phyloP scores from a whole-genome alignment of 2,113 vertebrate genomes.

The Zapus hudsonius region DNA sequence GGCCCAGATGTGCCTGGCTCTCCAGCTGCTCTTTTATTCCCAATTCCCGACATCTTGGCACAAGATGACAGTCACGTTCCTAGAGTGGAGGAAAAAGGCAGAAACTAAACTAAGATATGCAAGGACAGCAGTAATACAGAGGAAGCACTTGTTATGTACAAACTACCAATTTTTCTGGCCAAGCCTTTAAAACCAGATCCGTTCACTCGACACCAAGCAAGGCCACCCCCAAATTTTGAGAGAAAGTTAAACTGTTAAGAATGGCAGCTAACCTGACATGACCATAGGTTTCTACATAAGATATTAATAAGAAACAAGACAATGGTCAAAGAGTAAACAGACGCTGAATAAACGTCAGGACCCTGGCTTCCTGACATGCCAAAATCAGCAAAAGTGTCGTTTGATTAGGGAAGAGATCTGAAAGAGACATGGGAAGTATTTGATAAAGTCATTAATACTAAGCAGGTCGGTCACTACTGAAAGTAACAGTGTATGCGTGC shows the following conservation, averaged over 20 bases:
- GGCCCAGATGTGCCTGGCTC: constrained; percentile 90
- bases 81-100: not conserved
- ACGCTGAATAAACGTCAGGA: not conserved
- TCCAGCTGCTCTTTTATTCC: constrained; percentile 88
- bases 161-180: not conserved
- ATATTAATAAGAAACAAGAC: not conserved
- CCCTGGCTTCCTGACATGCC: not conserved
- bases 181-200: not conserved
- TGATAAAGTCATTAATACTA: not conserved
- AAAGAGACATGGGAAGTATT: not conserved
- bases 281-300: not conserved
- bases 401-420: not conserved
- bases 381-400: not conserved
- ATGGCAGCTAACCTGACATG: not conserved
- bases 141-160: fast-evolving
- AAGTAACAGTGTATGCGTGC: too few species aligned
- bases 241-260: not conserved
- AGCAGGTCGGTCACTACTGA: not conserved
- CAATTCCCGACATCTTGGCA: constrained; percentile 90
- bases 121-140: not conserved
- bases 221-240: not conserved
- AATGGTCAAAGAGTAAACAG: not conserved
- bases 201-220: not conserved
- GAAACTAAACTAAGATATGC: not conserved
- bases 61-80: not conserved